Evolutionary conservation across 2,113 vertebrate species (phyloP).

Genomic region (Trogon melanurus): DNA sequence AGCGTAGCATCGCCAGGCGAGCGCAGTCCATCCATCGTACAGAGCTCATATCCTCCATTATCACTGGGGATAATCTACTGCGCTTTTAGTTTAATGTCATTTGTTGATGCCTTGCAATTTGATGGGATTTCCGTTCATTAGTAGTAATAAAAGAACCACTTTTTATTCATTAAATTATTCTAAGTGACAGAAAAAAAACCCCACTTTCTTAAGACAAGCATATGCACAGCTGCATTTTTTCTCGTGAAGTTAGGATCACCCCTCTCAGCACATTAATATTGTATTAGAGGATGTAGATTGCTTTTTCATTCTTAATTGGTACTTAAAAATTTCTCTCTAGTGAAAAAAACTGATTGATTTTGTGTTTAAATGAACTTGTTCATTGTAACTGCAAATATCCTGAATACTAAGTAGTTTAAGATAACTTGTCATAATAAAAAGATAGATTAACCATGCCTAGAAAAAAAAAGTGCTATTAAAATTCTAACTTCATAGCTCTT

Average conservation of each 20-base stretch:
- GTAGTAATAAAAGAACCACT: constrained; percentile 52
- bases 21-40: constrained; percentile 22
- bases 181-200: constrained; percentile 35
- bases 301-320: constrained; percentile 92
- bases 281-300: constrained; percentile 82
- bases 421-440: constrained; percentile 79
- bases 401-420: constrained; percentile 81
- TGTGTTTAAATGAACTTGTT: constrained; percentile 88
- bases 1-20: not conserved
- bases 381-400: constrained; percentile 81
- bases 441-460: constrained; percentile 79
- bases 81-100: constrained; percentile 3
- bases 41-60: constrained; percentile 25
- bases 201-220: constrained; percentile 40
- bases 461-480: constrained; percentile 73
- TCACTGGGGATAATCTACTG: not conserved
- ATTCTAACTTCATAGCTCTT: not conserved
- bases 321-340: constrained; percentile 88
- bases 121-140: constrained; percentile 55
- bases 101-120: constrained; percentile 48
- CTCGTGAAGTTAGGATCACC: constrained; percentile 83
- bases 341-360: constrained; percentile 89
- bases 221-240: constrained; percentile 67
- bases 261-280: constrained; percentile 90
- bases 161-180: constrained; percentile 69